phyloP scores from a whole-genome alignment of 2,888 invertebrate species.

The Melanostoma mellinum region DNA sequence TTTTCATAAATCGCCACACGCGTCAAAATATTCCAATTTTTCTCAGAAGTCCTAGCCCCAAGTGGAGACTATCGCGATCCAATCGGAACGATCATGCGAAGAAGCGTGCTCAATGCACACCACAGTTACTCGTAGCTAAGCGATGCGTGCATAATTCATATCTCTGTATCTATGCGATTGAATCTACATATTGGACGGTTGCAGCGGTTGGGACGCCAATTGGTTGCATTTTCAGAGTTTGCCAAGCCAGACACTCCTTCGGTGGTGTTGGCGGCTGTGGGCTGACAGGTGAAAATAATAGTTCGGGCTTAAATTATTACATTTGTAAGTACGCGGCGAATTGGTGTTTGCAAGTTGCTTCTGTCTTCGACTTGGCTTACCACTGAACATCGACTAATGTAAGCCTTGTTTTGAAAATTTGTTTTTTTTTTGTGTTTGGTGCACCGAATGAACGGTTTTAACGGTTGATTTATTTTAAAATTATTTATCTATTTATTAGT shows the following conservation, averaged over 20 bases:
- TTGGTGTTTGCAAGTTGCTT: slow-evolving; percentile 70
- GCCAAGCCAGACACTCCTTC: slow-evolving; percentile 41
- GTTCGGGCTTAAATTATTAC: slow-evolving; percentile 72
- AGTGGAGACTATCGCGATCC: slow-evolving; percentile 28
- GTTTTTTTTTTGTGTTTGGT: slow-evolving; percentile 18
- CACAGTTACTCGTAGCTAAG: slow-evolving; percentile 11
- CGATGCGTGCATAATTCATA: slow-evolving; percentile 69
- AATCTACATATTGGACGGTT: slow-evolving; percentile 52
- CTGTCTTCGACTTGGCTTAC: slow-evolving; percentile 45
- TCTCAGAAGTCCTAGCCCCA: slow-evolving; percentile 14
- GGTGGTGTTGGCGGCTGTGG: slow-evolving; percentile 67
- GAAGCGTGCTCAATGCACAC: slow-evolving; percentile 60
- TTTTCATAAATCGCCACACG: slow-evolving; percentile 68
- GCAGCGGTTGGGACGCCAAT: slow-evolving; percentile 29
- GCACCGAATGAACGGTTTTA: slow-evolving; percentile 23
- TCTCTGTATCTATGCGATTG: slow-evolving; percentile 61
- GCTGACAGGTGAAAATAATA: slow-evolving; percentile 76
- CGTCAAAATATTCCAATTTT: slow-evolving; percentile 63
- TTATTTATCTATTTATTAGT: slow-evolving; percentile 57
- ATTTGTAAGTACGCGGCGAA: slow-evolving; percentile 68
- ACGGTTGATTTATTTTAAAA: slow-evolving; percentile 58
- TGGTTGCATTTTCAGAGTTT: slow-evolving; percentile 17
- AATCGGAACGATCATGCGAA: slow-evolving; percentile 60
- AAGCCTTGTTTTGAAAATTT: slow-evolving; percentile 52
- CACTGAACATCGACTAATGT: slow-evolving; percentile 29